Evolutionary conservation across 2,113 vertebrate genomes (phyloP), one percentile per base, ranked within the genome.

Genomic region (Upupa epops): DNA sequence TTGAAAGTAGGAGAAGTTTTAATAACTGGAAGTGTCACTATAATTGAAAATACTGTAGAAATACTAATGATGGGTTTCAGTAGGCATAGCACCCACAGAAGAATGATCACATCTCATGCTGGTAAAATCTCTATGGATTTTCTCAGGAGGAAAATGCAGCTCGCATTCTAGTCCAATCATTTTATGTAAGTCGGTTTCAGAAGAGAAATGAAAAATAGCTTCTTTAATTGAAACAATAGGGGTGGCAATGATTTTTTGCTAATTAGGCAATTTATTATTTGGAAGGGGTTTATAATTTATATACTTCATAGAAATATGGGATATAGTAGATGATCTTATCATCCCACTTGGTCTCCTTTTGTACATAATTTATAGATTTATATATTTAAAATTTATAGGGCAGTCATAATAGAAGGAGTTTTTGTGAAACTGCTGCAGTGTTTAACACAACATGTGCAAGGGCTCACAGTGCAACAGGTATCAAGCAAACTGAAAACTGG

Each of bases 151-250:
- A 31, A 15, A 86, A 71, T 1, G 1, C 64, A 94, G 60, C 64
- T 74, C 34, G 36, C 34, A 45, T 88, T 72, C 48, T 88, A 45
- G 28, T 83, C 6, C 36, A 83, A 28, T 78, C 34, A 71, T 72
- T 86, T 86, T 31, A 68, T 68, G 45, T 31, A 83, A 83, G 29
- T 56, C 5, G 4, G 24, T 74, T 89, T 91, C 60, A 77, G 68
- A 76, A 68, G 34, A 48, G 52, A 95, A 95, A 88, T 81, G 56
- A 92, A 91, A 92, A 89, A 56, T 8, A 76, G 8, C 18, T 60
- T 46, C 15, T 74, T 89, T 77, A 89, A 90, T 71, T 74, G 52
- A 89, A 91, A 86, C 34, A 56, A 80, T 64, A 74, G 29, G 24
- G n/a, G 19, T 68, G 37, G 11, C 5, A 3, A 49, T 45, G 14